Percentiles rank a stretch among this genome's conserved stretches.
Conservation (phyloP, 2,797 vertebrate species). For the Neosalanx taihuensis region DNA sequence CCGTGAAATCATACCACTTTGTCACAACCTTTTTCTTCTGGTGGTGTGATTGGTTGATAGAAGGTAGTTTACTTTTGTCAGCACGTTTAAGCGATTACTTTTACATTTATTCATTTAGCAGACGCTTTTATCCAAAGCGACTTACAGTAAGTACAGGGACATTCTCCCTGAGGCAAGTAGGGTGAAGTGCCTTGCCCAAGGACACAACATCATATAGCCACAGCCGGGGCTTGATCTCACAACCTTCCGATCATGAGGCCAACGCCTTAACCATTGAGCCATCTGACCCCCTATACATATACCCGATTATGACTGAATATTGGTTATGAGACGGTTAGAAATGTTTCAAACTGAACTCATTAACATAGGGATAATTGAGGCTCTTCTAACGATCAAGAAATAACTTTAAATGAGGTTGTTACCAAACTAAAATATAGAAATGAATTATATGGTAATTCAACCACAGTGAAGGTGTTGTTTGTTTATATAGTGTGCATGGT, state of each 20-base stretch:
- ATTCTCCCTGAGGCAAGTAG: too few species aligned
- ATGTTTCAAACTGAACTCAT: not conserved
- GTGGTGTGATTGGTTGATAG: too few species aligned
- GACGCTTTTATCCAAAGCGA: too few species aligned
- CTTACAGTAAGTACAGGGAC: too few species aligned
- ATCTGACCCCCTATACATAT: too few species aligned
- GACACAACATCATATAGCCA: too few species aligned
- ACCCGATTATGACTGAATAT: slow-evolving; percentile 1
- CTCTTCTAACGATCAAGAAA: not conserved
- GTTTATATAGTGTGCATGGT: not conserved
- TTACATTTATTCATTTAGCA: too few species aligned
- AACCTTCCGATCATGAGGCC: too few species aligned
- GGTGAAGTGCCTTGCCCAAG: too few species aligned
- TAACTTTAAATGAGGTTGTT: not conserved
- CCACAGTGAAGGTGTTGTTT: not conserved
- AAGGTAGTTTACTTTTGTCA: not conserved
- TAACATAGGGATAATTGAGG: not conserved
- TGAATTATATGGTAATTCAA: not conserved
- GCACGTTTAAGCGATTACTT: not conserved
- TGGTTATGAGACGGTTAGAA: slow-evolving; percentile 1
- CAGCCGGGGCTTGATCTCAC: too few species aligned
- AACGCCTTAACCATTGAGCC: too few species aligned
- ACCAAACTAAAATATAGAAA: not conserved
- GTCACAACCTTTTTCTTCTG: slow-evolving; percentile 33
- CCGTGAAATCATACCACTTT: slow-evolving; percentile 50